Percentiles rank a stretch among this genome's conserved stretches.
phyloP scores from a whole-genome alignment of 2,113 vertebrate species.

The Lipotes vexillifer region DNA sequence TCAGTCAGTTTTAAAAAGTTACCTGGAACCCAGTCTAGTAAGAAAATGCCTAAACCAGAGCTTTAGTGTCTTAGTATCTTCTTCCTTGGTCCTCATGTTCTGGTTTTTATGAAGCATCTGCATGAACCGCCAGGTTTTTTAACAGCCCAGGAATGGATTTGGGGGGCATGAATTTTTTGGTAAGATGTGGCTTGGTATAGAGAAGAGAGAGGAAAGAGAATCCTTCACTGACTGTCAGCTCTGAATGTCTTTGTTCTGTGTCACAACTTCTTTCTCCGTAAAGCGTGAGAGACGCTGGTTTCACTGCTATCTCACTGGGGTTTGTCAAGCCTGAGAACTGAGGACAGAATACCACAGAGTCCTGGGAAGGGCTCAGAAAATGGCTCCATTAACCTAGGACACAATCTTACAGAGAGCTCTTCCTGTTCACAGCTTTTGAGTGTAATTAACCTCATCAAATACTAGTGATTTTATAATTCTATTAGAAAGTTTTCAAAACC shows the following conservation, averaged over 20 bases:
- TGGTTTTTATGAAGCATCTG: neutral
- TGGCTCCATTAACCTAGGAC: neutral
- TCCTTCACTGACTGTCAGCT: neutral
- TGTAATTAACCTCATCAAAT: constrained; percentile 36
- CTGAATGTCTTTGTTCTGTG: neutral
- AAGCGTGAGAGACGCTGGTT: neutral
- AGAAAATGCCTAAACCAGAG: neutral
- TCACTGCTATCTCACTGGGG: neutral
- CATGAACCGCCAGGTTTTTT: neutral
- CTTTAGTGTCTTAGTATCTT: neutral
- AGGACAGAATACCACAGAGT: neutral
- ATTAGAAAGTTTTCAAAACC: neutral
- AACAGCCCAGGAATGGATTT: neutral
- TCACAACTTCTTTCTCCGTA: neutral
- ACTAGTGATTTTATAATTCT: constrained; percentile 11
- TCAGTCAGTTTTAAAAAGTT: neutral
- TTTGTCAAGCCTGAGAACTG: neutral
- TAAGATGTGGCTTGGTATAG: neutral
- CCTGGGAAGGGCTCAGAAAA: neutral
- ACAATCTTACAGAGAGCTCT: neutral
- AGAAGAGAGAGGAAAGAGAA: neutral
- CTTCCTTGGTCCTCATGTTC: neutral
- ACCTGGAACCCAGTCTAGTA: neutral
- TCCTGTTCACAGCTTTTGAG: neutral
- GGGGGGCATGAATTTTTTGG: neutral